Evolutionary conservation across 2,888 invertebrate genomes (phyloP).

Genomic region (Cerastoderma edule): DNA sequence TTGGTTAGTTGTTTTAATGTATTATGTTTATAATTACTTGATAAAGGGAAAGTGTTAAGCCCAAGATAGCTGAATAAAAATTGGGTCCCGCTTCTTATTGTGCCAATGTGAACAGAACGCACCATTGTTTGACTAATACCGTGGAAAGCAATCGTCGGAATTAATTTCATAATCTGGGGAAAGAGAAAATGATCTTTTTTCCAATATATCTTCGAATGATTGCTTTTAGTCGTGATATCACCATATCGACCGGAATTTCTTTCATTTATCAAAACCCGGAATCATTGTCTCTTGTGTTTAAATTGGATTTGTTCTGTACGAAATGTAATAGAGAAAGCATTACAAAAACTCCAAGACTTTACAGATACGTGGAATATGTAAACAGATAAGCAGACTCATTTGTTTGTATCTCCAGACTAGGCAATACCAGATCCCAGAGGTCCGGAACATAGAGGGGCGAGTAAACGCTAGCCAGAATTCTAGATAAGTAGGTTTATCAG

Average conservation of each 20-base stretch:
- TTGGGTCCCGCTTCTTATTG: slow-evolving; percentile 47
- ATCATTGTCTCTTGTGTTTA: slow-evolving; percentile 27
- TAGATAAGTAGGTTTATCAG: no score
- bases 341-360: slow-evolving; percentile 22
- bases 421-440: no score
- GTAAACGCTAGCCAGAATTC: no score
- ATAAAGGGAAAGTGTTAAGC: background rate
- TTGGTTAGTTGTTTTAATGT: no score
- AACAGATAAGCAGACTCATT: slow-evolving; percentile 18
- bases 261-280: slow-evolving; percentile 44
- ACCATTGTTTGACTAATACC: slow-evolving; percentile 59
- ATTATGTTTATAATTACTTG: background rate
- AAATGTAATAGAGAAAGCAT: slow-evolving; percentile 28
- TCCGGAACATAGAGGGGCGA: no score
- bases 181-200: slow-evolving; percentile 62
- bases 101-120: slow-evolving; percentile 51
- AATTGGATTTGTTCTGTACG: slow-evolving; percentile 33
- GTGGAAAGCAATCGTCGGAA: slow-evolving; percentile 59
- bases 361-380: slow-evolving; percentile 28
- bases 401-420: slow-evolving; percentile 14
- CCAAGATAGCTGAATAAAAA: slow-evolving; percentile 36
- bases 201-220: slow-evolving; percentile 59
- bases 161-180: slow-evolving; percentile 63
- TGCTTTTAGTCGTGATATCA: slow-evolving; percentile 53
- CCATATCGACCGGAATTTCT: slow-evolving; percentile 46